These are phyloP conservation scores for Eremobia ochroleuca DNA, from an alignment of 2,888 invertebrate genomes.

Conservation along the genomic window DNA sequence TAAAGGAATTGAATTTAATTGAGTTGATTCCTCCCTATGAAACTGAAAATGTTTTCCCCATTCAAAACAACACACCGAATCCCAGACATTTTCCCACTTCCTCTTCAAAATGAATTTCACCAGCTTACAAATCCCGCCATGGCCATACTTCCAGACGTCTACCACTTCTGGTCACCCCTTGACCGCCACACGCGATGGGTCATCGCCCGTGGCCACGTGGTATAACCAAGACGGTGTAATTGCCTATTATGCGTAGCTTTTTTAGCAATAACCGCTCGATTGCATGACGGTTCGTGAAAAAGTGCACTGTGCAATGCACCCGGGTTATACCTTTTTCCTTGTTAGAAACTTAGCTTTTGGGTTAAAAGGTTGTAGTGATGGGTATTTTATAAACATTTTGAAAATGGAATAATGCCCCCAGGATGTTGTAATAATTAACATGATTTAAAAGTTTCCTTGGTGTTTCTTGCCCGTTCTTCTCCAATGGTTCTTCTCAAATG, in stretches of 20 bases:
- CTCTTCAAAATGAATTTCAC: conserved; percentile 10
- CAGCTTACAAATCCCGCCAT: conserved; percentile 17
- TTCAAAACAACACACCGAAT: not conserved
- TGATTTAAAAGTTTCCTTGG: too few species aligned
- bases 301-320: conserved; percentile 40
- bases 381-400: not conserved
- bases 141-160: conserved; percentile 41
- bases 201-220: conserved; percentile 76
- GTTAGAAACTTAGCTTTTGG: not conserved
- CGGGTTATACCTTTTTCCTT: conserved; percentile 12
- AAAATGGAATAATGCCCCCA: too few species aligned
- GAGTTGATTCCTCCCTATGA: too few species aligned
- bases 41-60: not conserved
- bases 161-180: conserved; percentile 76
- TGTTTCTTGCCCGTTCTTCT: too few species aligned
- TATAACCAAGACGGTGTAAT: conserved; percentile 54
- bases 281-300: conserved; percentile 47
- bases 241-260: conserved; percentile 60
- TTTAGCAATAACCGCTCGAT: conserved; percentile 59
- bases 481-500: too few species aligned
- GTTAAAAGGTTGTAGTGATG: not conserved
- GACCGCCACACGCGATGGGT: conserved; percentile 84
- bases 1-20: too few species aligned
- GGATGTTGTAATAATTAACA: too few species aligned
- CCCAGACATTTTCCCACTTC: conserved; percentile 18